Conservation (phyloP, 37 sponge, comb jelly and placozoan species). For the Amphimedon queenslandica region DNA sequence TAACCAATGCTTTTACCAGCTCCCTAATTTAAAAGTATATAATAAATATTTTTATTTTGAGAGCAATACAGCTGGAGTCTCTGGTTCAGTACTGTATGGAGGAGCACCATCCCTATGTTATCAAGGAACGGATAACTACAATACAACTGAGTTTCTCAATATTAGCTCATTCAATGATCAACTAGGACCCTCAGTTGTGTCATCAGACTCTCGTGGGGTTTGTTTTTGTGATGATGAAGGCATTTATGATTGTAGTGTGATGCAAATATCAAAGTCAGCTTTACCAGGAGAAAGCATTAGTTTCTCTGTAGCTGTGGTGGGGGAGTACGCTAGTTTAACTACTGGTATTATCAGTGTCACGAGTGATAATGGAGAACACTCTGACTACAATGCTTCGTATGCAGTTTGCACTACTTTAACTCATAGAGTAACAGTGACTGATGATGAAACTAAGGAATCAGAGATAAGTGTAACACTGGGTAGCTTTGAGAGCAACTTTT, state of each 20-base stretch:
- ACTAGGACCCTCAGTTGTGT: background rate
- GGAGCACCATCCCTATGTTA: background rate
- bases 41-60: background rate
- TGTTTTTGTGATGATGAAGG: constrained; percentile 7
- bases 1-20: background rate
- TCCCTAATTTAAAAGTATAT: background rate
- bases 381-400: background rate
- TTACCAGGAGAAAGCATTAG: background rate
- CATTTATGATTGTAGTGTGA: background rate
- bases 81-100: background rate
- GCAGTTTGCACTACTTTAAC: background rate
- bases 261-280: background rate
- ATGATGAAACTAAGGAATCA: background rate
- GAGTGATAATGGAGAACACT: no score
- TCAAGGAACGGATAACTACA: no score
- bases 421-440: background rate
- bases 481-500: background rate
- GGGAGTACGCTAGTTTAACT: background rate
- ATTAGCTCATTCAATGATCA: background rate
- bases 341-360: background rate
- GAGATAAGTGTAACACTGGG: background rate
- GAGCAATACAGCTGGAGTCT: background rate
- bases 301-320: background rate
- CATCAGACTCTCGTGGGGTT: constrained; percentile 18
- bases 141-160: background rate